Evolutionary conservation across 2,113 vertebrate genomes (phyloP), one percentile per base, ranked within the genome.

Genomic region (Pseudorasbora parva): DNA sequence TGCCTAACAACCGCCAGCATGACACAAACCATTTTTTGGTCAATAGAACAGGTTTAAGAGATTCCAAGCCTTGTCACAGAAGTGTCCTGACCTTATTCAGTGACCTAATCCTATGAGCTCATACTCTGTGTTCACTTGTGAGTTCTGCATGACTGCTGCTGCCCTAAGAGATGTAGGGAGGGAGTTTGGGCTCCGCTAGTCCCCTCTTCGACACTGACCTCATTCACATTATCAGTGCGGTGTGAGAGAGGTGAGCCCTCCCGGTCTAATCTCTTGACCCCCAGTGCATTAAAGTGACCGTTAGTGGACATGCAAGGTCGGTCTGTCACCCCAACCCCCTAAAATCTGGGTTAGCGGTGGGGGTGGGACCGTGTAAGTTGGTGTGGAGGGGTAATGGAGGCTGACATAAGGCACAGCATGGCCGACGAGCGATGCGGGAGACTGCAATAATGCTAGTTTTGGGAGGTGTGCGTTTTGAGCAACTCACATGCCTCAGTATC

Each of bases 91-190:
- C 87, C 86, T 89, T 82, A 86, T 90, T 88, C 88, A 49, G 81
- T 82, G 87, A 87, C 86, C 89, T 93, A 93, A 93, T 94, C 91
- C 90, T 81, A 92, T 92, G 92, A 93, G 92, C 88, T 93, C 91
- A 93, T 91, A 91, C 93, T 91, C 90, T 90, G 91, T 89, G 92
- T 90, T 94, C 89, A 91, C 88, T 92, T 87, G 86, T 92, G 91
- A 93, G 93, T 94, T 94, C 92, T 92, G 92, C 93, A 92, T 93
- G 93, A 94, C 89, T 93, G 92, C 78, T 84, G 90, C 92, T 93
- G 87, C 91, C 92, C 91, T 89, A 86, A 88, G 88, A 92, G 90
- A 93, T 92, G 90, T 30, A 49, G 79, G 33, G 69, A 41, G 37
- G 82, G 82, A 47, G 51, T 60, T 69, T 8, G 75, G 84, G 72